Evolutionary conservation across 64 coral and sea anemone genomes (phyloP), one percentile per base, ranked within the genome.

Genomic region (Exaiptasia diaphana): DNA sequence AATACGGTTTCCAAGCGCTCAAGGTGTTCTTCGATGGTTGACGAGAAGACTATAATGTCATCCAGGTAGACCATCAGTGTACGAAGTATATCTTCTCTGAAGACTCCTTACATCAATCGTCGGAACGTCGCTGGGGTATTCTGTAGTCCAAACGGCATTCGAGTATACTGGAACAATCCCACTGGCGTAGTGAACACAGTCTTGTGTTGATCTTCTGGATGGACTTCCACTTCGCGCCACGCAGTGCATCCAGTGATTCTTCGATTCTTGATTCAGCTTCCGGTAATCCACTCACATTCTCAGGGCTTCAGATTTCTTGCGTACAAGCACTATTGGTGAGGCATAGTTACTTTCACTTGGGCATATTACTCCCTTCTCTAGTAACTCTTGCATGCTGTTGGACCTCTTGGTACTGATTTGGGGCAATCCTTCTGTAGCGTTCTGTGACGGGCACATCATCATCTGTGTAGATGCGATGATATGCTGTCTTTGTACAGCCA

Each of bases 371-470:
- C 50, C 71, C n/a, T 79, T 55, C 11, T 85, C 52, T 0, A 79
- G 38, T 23, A 85, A 43, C 3, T 93, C 85, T 41, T 88, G 61
- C 17, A 13, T 87, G 72, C 40, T 93, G 38, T 28, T 93, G 81
- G 0, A 83, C 91, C 25, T 83, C 72, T 11, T 14, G 23, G 3
- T 40, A 45, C 28, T 61, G 59, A 4, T 88, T 87, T 5, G 79
- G 90, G 7, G 65, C 82, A 4, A 92, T 92, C 0, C 76, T 6
- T 11, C 68, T 30, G 55, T 86, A 52, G 0, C 32, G 45, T n/a
- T 92, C 70, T 0, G 41, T 70, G 4, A 91, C 81, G 0, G 77
- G 86, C 15, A 72, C 62, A 18, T 79, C 64, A 64, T 85, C 88
- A 2, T 33, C 25, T 0, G 80, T 91, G 9, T 52, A 60, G 8